Percentiles rank a stretch among this genome's conserved stretches.
These are phyloP conservation scores for Helicoverpa armigera DNA, from an alignment of 1,140 invertebrate species.

Conservation along the genomic window DNA sequence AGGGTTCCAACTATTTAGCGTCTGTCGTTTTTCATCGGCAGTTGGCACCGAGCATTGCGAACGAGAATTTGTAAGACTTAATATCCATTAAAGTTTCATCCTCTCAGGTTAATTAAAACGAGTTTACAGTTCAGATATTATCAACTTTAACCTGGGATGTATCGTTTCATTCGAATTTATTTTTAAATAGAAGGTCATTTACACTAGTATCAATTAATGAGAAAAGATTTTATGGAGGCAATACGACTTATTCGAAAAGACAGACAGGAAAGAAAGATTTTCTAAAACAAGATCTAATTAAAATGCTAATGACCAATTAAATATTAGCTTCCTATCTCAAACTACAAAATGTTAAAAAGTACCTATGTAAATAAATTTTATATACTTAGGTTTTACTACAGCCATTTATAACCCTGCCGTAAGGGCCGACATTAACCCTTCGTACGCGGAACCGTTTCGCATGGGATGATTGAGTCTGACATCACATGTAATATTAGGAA, in stretches of 20 bases:
- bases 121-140: conserved; percentile 5
- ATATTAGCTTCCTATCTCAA: too few species aligned
- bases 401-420: conserved; percentile 1
- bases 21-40: conserved; percentile 33
- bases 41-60: background rate
- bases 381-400: too few species aligned
- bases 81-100: conserved; percentile 38
- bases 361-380: too few species aligned
- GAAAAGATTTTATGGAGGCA: too few species aligned
- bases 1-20: conserved; percentile 32
- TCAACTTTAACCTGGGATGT: background rate
- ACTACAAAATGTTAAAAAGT: too few species aligned
- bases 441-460: conserved; percentile 13
- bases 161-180: too few species aligned
- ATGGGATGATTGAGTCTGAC: conserved; percentile 36
- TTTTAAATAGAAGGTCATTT: too few species aligned
- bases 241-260: too few species aligned
- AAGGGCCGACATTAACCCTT: background rate
- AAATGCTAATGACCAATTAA: too few species aligned
- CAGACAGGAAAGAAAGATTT: too few species aligned
- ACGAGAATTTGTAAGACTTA: conserved; percentile 33
- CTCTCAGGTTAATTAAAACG: conserved; percentile 20
- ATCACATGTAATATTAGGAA: conserved; percentile 56
- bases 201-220: too few species aligned
- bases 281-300: too few species aligned